Percentiles rank a stretch among this genome's conserved stretches.
phyloP scores from a whole-genome alignment of 2,797 vertebrate species.

The Somateria mollissima region DNA sequence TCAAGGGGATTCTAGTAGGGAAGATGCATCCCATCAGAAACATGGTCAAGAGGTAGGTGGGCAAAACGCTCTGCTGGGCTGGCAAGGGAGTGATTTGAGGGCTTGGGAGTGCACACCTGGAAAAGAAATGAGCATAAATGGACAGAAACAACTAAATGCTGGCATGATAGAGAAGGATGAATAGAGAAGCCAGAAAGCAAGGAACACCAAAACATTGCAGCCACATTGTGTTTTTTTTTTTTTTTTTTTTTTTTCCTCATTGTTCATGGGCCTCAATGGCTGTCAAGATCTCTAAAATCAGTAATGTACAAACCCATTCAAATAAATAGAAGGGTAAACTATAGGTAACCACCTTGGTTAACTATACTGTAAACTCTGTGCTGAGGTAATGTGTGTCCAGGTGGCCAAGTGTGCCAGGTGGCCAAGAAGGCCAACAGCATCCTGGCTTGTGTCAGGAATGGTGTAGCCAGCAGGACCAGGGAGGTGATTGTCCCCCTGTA shows the following conservation, averaged over 20 bases:
- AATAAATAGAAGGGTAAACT: neutral
- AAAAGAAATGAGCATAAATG: neutral
- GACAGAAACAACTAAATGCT: neutral
- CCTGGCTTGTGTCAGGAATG: too few relatives aligned
- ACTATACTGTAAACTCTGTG: neutral
- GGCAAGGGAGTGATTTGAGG: neutral
- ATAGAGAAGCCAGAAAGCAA: neutral
- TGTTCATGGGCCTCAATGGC: neutral
- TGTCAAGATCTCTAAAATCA: neutral
- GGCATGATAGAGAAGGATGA: neutral
- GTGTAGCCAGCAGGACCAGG: too few relatives aligned
- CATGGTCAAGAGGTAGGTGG: neutral
- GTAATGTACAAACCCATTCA: neutral
- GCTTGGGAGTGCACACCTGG: neutral
- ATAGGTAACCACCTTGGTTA: neutral
- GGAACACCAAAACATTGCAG: neutral
- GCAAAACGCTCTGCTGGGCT: neutral
- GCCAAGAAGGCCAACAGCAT: too few relatives aligned
- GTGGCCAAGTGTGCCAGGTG: too few relatives aligned
- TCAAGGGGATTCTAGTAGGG: neutral
- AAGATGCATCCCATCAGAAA: neutral
- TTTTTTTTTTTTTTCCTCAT: neutral
- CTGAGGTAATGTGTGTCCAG: neutral
- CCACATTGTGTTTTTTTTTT: neutral
- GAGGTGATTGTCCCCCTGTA: too few relatives aligned